Base-by-base conservation (phyloP, 1,140 invertebrate species). In the Stegodyphus mimosarum region DNA sequence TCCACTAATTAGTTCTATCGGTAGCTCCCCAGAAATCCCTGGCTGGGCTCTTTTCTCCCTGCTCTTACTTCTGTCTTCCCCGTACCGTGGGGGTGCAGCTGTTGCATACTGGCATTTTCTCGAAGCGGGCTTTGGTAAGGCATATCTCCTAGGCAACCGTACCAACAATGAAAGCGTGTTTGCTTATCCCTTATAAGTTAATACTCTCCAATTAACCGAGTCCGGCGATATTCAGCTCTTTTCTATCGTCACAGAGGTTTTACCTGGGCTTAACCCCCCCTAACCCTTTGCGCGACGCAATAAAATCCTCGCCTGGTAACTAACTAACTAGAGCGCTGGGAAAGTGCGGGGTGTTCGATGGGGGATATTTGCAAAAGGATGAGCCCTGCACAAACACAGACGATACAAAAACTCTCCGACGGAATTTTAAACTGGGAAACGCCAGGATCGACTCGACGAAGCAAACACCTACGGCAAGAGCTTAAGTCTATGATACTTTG, bases 131-230 rank as follows among this genome's bases (percentile, higher is more conserved):
- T 77, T 77, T 71, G 69, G 67, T 52, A 81, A 81, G 72, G 67
- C 80, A 55, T 69, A 60, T 84, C 60, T 75, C 81, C 81, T 66
- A 69, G 64, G 81, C 64, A 84, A 83, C 79, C 70, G n/a, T 51
- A 52, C 70, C 70, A 83, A 83, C 81, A 84, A 84, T 84, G 81
- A 84, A 60, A 84, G 63, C 72, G 64, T 84, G 81, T 84, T 84
- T 84, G 81, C 72, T 75, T 75, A 84, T 84, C 81, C 81, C 73
- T 84, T 84, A 84, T 75, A 84, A 76, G 81, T 84, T 84, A 84
- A 84, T 84, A 70, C 81, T 84, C 81, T 84, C 81, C 81, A 84
- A 84, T 84, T 84, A 84, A 75, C 81, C 55, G 48, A 81, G 79
- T 80, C 69, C 70, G 71, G 51, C 48, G 73, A 84, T 76, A 83